Evolutionary conservation across 2,113 vertebrate genomes (phyloP), one percentile per base, ranked within the genome.

Genomic region (Psettodes erumei): DNA sequence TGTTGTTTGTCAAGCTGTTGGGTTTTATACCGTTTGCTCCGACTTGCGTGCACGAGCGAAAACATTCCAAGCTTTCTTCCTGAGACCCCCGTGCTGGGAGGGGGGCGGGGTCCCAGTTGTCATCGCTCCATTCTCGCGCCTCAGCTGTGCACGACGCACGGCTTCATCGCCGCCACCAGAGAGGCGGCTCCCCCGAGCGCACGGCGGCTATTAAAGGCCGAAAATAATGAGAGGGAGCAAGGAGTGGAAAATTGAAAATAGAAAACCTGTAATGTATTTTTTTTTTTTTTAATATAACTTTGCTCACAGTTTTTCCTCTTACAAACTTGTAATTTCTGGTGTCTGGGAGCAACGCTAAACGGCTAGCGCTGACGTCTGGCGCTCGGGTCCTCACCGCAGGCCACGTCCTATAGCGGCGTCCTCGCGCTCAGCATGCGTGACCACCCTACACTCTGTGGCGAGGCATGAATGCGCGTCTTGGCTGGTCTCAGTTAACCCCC

Each of bases 1-100:
- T n/a, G 63, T 61, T 89, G 83, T 90, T 91, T 90, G 88, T 85
- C 35, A 85, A 89, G 83, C 85, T 89, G 87, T 87, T 90, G 55
- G 70, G 61, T 83, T 83, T 79, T 82, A 73, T 71, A 69, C 55
- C 7, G 45, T 87, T 90, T 81, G 78, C 70, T 77, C 59, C 66
- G 0, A 28, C 71, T 88, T 84, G 71, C 73, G 21, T 61, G 58
- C 68, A 71, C n/a, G 58, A 84, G 78, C 69, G 76, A 83, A 91
- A 90, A 86, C 87, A 91, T 87, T 89, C 84, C 89, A 81, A 45
- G 75, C 69, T 88, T 85, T 86, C 74, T 77, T 85, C 70, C 69
- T 5, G 42, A 73, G 59, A 71, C n/a, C 73, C 55, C 61, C 67
- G 48, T 77, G 82, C n/a, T n/a, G n/a, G n/a, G n/a, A n/a, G n/a